These are phyloP conservation scores for Clitarchus hookeri DNA, from an alignment of 2,888 invertebrate genomes.

Conservation along the genomic window DNA sequence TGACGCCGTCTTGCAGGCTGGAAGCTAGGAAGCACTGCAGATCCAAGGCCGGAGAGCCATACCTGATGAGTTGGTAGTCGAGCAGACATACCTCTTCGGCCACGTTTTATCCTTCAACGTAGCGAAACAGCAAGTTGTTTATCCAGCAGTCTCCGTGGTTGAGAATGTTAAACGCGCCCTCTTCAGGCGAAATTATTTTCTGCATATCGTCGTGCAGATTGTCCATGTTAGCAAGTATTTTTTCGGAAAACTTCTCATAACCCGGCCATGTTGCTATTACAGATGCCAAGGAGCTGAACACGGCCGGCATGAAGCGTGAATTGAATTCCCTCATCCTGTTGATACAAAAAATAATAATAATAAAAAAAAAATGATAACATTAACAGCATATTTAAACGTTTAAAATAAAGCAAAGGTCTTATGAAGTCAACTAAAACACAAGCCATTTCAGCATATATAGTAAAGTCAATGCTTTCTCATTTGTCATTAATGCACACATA, in stretches of 20 bases:
- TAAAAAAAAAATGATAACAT: too few species aligned
- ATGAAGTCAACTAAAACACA: too few species aligned
- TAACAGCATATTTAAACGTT: too few species aligned
- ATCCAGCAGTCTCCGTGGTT: constrained; percentile 42
- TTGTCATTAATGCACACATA: too few species aligned
- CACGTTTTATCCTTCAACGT: neutral
- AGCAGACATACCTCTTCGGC: constrained; percentile 37
- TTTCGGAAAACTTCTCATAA: constrained; percentile 30
- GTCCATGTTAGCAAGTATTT: neutral
- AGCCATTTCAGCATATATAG: too few species aligned
- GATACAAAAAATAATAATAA: too few species aligned
- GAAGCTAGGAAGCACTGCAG: constrained; percentile 41
- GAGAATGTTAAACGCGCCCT: constrained; percentile 34
- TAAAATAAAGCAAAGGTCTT: too few species aligned
- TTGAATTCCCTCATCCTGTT: neutral
- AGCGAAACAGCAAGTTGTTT: constrained; percentile 40
- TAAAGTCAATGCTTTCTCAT: too few species aligned
- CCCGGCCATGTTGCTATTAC: constrained; percentile 31
- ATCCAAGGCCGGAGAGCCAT: constrained; percentile 39
- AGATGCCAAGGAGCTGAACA: neutral
- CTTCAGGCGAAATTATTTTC: neutral
- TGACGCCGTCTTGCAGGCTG: constrained; percentile 34
- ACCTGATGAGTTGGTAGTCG: constrained; percentile 41
- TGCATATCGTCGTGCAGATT: neutral
- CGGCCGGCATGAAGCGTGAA: neutral